Conservation (phyloP, 2,113 vertebrate species). For the Clarias magur region DNA sequence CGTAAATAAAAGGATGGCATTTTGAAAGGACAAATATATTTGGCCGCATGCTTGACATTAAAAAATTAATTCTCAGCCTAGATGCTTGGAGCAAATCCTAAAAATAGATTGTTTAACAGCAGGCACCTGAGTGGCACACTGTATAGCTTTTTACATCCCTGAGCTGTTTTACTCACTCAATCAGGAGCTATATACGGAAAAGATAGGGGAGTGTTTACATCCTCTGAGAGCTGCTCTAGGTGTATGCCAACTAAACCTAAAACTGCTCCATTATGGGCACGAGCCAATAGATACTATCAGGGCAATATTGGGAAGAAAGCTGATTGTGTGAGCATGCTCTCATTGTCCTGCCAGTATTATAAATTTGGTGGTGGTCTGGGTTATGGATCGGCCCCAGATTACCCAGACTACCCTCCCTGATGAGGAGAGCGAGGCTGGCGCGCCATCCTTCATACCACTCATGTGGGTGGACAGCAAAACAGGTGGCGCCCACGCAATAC, state of each 20-base stretch:
- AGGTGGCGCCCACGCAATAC: conserved; percentile 60
- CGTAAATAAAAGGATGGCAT: neutral
- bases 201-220: neutral
- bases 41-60: too few species aligned
- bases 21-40: neutral
- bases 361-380: conserved; percentile 74
- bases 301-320: conserved; percentile 69
- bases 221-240: conserved; percentile 29
- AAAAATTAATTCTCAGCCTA: too few species aligned
- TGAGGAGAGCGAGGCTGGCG: conserved; percentile 63
- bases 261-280: conserved; percentile 35
- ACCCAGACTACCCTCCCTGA: conserved; percentile 74
- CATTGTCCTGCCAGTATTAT: conserved; percentile 84
- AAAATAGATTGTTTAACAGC: neutral
- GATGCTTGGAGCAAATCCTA: neutral
- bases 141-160: neutral
- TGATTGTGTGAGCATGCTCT: conserved; percentile 71
- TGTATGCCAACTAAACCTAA: conserved; percentile 39
- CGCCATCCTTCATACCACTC: conserved; percentile 69
- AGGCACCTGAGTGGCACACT: neutral
- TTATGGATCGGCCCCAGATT: conserved; percentile 78
- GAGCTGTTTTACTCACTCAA: neutral
- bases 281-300: conserved; percentile 65
- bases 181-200: conserved; percentile 7
- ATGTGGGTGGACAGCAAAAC: conserved; percentile 74